Base-by-base conservation (phyloP, 2,797 vertebrate genomes). In the Leontocebus nigricollis region DNA sequence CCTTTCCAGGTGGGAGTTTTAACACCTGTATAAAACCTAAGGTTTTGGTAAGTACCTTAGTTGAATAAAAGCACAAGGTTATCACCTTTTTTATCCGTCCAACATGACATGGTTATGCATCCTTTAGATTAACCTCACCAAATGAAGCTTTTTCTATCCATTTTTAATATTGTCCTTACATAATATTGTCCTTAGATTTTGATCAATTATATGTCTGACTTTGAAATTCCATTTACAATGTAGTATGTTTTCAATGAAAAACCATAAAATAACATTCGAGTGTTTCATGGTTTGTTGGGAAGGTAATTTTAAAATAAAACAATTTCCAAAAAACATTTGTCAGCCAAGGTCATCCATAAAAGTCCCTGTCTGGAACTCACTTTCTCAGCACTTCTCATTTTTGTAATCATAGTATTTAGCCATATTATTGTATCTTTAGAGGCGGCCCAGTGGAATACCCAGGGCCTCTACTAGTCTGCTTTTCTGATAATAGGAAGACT, bases 301-400 rank as follows among this genome's bases (percentile, higher is more conserved):
- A 96, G 97, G 55, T 95, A 93, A 97, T 95, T 97, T 95, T 95
- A 98, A 98, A 98, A 97, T 98, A 98, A 98, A 80, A 98, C 94
- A 93, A 64, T 98, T 98, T 98, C 97, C 93, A 94, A 96, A 96
- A 96, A 90, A 92, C 73, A 93, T 96, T 96, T 92, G 97, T 98
- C 97, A 98, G 97, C 96, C 64, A 96, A 98, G 96, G 88, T 97
- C 88, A 96, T 98, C 97, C 96, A 22, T 97, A 92, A 96, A 95
- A 95, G 94, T 91, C 95, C 98, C 96, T n/a, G 90, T 96, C 93
- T 97, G 95, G 88, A 97, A 90, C 30, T 91, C 26, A 27, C 95
- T 97, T 96, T 94, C 94, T 93, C 82, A 93, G 94, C 95, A 97
- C 93, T 67, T 97, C 92, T 96, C 50, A 44, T 67, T 95, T 96